Evolutionary conservation across 1,140 invertebrate genomes (phyloP), one percentile per base, ranked within the genome.

Genomic region (Brachionus sp.): DNA sequence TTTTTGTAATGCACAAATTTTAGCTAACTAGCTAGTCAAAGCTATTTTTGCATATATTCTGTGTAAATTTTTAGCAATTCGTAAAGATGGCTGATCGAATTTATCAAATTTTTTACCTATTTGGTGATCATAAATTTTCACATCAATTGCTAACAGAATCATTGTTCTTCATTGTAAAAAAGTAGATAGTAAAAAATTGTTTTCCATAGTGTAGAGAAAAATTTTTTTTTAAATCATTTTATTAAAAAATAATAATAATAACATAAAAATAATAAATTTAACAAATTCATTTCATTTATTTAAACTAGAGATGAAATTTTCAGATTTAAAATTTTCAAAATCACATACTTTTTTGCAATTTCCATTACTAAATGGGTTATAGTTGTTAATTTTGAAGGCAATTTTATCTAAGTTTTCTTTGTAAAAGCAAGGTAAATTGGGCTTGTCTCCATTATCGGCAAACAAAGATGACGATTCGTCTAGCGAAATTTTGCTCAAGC

Each of bases 371-470:
- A 75, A 75, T 4, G 70, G 70, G 44, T 75, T 75, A 75, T 46
- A 75, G 6, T 9, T 42, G 29, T 75, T 46, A 13, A 75, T 75
- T 46, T 75, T 35, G 19, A 12, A 19, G 2, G 42, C 70, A 46
- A 75, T 75, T 46, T 46, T 44, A 46, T 75, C 42, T 5, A 75
- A 46, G 29, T 75, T 75, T 46, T 75, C 42, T 29, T 75, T 75
- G n/a, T 75, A 46, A 44, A 46, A 75, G 25, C 70, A 75, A 9
- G 70, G 70, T 13, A 75, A 46, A 75, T 75, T 46, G 16, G 70
- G 70, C 12, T 75, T 75, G 12, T 44, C 42, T n/a, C 44, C 39
- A 46, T 75, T 46, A 25, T 46, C 12, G 3, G 19, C 44, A 46
- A 75, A 75, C 19, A 75, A 44, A 5, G 70, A 75, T 12, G 44